These are phyloP conservation scores for Euura saliciscinereae DNA, from an alignment of 1,140 invertebrate species.

Conservation along the genomic window DNA sequence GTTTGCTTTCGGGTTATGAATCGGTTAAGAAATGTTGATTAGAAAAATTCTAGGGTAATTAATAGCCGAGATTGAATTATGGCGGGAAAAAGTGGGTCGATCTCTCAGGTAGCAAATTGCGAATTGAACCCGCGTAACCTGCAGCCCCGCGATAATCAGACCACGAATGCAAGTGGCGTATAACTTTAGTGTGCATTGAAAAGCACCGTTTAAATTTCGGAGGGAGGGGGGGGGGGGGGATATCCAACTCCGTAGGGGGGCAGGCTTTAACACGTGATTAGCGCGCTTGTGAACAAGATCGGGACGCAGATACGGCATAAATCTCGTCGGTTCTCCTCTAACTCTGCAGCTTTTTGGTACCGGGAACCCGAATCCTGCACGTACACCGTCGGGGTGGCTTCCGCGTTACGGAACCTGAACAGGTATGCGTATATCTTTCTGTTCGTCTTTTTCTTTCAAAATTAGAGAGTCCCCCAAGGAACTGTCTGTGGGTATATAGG, in stretches of 20 bases:
- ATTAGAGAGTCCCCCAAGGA: neutral
- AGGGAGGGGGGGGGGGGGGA: neutral
- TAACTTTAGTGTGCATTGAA: neutral
- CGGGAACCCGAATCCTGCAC: neutral
- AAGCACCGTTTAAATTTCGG: neutral
- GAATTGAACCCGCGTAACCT: no score
- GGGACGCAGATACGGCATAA: constrained; percentile 21
- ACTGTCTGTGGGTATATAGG: neutral
- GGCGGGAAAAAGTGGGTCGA: no score
- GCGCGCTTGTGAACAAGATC: constrained; percentile 40
- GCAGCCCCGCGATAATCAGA: no score
- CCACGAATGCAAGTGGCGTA: no score
- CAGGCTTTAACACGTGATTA: constrained; percentile 36
- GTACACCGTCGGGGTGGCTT: neutral
- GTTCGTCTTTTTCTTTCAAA: neutral
- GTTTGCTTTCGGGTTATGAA: no score
- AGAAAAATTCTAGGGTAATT: no score
- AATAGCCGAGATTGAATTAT: no score
- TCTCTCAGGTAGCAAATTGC: no score
- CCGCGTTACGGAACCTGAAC: constrained; percentile 3
- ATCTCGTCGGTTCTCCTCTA: neutral
- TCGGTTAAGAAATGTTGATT: no score
- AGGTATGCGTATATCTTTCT: neutral
- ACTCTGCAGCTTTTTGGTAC: neutral
- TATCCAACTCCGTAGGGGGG: neutral